Evolutionary conservation across 2,113 vertebrate species (phyloP).

Genomic region (Corythaixoides concolor): DNA sequence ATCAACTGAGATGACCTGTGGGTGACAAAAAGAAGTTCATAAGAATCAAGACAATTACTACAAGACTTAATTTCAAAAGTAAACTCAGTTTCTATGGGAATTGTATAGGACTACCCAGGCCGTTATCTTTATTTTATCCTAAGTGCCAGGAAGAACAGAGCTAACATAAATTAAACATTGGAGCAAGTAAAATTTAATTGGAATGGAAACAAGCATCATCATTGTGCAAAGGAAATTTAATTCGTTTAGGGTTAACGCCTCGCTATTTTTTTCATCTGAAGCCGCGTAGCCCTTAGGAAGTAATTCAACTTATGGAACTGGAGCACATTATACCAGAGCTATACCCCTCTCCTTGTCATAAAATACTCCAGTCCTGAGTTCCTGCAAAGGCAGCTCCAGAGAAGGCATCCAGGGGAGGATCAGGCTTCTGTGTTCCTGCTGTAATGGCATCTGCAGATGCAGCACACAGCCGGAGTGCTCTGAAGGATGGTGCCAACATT

Average conservation of each 20-base stretch:
- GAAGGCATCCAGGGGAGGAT: neutral
- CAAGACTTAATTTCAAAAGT: neutral
- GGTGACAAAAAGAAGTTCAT: neutral
- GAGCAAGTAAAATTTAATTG: neutral
- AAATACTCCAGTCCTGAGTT: neutral
- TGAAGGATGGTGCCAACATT: neutral
- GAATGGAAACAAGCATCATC: neutral
- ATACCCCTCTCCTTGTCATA: neutral
- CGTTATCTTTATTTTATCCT: neutral
- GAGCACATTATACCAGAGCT: neutral
- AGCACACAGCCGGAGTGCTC: neutral
- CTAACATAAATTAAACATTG: neutral
- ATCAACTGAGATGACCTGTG: neutral
- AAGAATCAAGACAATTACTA: neutral
- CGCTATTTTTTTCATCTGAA: neutral
- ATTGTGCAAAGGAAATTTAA: neutral
- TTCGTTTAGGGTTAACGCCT: neutral
- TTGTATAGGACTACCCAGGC: neutral
- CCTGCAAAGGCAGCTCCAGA: neutral
- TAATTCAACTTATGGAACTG: neutral
- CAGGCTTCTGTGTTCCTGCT: neutral
- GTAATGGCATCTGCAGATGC: neutral
- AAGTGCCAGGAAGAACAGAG: neutral
- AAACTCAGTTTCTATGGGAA: neutral
- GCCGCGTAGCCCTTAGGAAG: neutral